Percentiles rank a stretch among this genome's conserved stretches.
phyloP scores from a whole-genome alignment of 2,113 vertebrate species.

The Illadopsis cleaveri region DNA sequence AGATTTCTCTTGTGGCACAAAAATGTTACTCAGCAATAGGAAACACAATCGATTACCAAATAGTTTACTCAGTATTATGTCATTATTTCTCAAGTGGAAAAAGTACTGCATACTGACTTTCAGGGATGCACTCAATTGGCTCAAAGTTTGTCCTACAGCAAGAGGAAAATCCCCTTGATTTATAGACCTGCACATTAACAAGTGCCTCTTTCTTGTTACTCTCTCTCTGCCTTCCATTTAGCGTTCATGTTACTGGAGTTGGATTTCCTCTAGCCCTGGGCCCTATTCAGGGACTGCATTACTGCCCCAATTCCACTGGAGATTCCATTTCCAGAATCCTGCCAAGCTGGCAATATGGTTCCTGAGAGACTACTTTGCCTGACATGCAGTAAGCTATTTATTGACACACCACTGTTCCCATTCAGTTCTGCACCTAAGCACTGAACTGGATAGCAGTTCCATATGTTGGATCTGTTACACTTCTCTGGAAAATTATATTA shows the following conservation, averaged over 20 bases:
- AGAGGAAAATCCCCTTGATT: background rate
- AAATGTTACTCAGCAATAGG: background rate
- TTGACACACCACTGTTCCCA: conserved; percentile 43
- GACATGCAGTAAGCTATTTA: conserved; percentile 43
- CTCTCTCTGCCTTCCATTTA: background rate
- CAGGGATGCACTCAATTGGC: background rate
- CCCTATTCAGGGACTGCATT: background rate
- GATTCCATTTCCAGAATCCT: background rate
- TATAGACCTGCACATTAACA: background rate
- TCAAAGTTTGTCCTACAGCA: background rate
- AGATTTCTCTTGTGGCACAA: background rate
- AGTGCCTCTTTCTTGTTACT: conserved; percentile 6
- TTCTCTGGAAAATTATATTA: conserved; percentile 69
- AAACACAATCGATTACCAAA: background rate
- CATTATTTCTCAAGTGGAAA: background rate
- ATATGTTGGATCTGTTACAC: conserved; percentile 50
- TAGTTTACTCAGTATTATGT: background rate
- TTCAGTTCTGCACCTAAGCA: conserved; percentile 47
- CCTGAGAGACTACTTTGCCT: background rate
- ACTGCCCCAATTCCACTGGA: background rate
- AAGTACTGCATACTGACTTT: background rate
- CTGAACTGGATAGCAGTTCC: conserved; percentile 60
- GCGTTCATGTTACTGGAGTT: background rate
- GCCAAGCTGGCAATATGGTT: conserved; percentile 39
- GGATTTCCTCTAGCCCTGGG: conserved; percentile 31